Conservation (phyloP, 2,797 vertebrate genomes). For the Cuculus canorus region DNA sequence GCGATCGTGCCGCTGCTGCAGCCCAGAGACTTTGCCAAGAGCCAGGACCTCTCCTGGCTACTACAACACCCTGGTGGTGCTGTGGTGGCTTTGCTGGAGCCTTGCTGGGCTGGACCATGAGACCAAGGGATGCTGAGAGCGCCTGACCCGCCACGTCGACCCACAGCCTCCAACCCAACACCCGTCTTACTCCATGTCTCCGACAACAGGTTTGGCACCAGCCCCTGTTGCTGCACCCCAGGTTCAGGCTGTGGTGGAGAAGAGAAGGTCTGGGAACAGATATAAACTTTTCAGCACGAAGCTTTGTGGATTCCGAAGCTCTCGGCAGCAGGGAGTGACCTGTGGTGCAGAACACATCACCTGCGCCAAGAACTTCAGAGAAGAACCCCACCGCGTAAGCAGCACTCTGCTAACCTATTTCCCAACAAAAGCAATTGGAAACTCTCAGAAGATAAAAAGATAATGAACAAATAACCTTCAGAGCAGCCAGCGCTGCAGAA, state of each 20-base stretch:
- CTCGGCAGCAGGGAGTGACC: background rate
- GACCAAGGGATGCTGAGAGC: accelerated
- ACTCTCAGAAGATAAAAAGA: background rate
- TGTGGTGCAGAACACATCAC: background rate
- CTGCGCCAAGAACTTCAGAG: background rate
- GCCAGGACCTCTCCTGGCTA: background rate
- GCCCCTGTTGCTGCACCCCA: accelerated
- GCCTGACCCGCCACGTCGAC: accelerated
- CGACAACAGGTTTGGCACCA: accelerated
- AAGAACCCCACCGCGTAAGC: background rate
- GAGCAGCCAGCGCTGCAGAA: background rate
- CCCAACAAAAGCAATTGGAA: background rate
- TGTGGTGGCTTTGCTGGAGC: background rate
- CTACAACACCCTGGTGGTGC: accelerated
- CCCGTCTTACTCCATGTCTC: accelerated
- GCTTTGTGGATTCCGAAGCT: accelerated
- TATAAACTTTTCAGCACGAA: background rate
- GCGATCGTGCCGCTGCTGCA: accelerated
- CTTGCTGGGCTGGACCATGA: accelerated
- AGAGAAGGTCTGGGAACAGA: background rate
- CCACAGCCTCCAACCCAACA: accelerated
- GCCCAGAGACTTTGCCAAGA: background rate
- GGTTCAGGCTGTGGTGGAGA: background rate
- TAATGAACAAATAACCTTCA: constrained; percentile 50
- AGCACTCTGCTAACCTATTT: background rate